A percentile compares a stretch with the other conserved stretches of the same genome.
phyloP scores from a whole-genome alignment of 2,888 invertebrate genomes.

The Kryphioiulus occultus region DNA sequence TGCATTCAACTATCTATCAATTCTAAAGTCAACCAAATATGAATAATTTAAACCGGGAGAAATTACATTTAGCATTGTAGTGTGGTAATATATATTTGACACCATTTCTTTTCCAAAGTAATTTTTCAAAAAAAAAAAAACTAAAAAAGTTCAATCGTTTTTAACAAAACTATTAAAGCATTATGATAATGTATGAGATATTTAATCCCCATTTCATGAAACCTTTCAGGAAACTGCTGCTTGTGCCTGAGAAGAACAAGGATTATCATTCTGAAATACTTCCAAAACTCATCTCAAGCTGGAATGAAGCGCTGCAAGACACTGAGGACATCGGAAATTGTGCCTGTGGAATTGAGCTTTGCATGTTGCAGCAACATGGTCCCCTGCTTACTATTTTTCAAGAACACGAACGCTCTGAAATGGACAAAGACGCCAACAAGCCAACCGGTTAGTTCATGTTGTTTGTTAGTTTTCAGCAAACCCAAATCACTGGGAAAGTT shows the following conservation, averaged over 20 bases:
- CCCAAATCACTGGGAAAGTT: neutral
- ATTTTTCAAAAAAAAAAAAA: too few species aligned
- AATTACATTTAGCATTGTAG: too few species aligned
- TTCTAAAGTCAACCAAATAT: too few species aligned
- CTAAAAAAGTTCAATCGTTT: too few species aligned
- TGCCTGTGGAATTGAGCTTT: slow-evolving; percentile 15
- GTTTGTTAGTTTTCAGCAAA: neutral
- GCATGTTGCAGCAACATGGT: slow-evolving; percentile 44
- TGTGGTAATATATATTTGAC: too few species aligned
- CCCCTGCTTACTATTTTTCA: slow-evolving; percentile 48
- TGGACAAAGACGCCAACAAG: neutral
- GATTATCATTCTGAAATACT: neutral
- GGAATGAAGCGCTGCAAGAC: slow-evolving; percentile 41
- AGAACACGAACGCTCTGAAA: slow-evolving; percentile 49
- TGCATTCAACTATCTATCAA: too few species aligned
- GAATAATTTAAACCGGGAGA: too few species aligned
- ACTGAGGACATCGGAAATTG: slow-evolving; percentile 42
- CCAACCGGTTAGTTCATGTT: neutral
- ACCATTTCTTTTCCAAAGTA: too few species aligned
- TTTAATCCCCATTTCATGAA: neutral
- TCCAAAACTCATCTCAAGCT: neutral
- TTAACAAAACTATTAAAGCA: neutral
- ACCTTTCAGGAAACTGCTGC: neutral
- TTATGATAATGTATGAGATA: neutral
- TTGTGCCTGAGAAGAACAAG: neutral